A percentile compares a stretch with the other conserved stretches of the same genome.
These are phyloP conservation scores for Kuschelorhynchus macadamiae DNA, from an alignment of 2,888 invertebrate species.

Conservation along the genomic window DNA sequence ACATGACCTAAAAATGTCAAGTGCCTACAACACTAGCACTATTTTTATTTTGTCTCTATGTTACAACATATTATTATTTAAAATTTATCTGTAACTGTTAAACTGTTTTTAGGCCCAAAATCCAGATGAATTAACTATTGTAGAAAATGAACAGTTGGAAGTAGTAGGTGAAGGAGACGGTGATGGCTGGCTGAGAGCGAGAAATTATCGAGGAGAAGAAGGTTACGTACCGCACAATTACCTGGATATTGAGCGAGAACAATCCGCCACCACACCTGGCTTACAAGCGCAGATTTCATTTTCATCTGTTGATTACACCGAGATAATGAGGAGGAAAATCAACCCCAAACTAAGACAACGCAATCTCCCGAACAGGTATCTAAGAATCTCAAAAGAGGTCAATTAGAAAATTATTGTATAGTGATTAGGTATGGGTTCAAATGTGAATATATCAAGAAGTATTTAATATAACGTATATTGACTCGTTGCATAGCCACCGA, in stretches of 20 bases:
- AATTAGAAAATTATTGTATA: no score
- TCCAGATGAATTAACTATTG: conserved; percentile 93
- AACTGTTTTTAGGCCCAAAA: conserved; percentile 86
- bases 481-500: no score
- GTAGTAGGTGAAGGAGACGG: conserved; percentile 95
- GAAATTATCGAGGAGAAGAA: conserved; percentile 93
- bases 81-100: no score
- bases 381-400: no score
- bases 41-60: no score
- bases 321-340: conserved; percentile 81
- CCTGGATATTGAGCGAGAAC: conserved; percentile 85
- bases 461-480: no score
- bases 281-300: conserved; percentile 90
- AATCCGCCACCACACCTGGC: conserved; percentile 73
- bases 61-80: no score
- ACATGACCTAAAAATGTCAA: no score
- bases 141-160: conserved; percentile 94
- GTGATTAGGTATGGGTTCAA: no score
- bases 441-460: no score
- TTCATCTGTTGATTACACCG: conserved; percentile 93
- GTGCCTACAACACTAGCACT: no score
- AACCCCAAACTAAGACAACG: conserved; percentile 69
- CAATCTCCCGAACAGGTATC: conserved; percentile 77
- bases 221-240: conserved; percentile 97
- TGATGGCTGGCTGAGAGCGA: conserved; percentile 92